Percentiles rank a stretch among this genome's conserved stretches.
phyloP scores from a whole-genome alignment of 1,140 invertebrate genomes.

The Saccostrea glomerata region DNA sequence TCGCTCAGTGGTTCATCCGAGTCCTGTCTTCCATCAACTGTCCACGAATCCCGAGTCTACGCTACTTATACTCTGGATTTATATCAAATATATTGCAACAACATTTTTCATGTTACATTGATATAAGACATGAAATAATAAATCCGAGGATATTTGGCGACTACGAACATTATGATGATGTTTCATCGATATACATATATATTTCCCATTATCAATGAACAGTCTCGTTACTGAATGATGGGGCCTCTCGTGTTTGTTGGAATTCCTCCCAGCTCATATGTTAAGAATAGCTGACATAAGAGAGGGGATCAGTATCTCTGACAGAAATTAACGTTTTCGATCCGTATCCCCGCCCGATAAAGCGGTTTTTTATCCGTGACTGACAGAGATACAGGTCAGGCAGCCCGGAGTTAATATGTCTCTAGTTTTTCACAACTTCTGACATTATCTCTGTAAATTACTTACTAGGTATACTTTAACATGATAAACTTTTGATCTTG shows the following conservation, averaged over 20 bases:
- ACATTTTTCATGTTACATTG: neutral
- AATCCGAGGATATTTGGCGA: neutral
- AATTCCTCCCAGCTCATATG: neutral
- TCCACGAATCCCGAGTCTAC: neutral
- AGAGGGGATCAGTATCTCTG: neutral
- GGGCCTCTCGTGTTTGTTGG: neutral
- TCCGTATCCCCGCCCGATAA: neutral
- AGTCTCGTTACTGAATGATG: too few relatives aligned
- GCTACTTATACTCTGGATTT: neutral
- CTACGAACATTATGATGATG: neutral
- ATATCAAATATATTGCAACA: neutral
- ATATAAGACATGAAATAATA: constrained; percentile 7
- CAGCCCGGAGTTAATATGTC: neutral
- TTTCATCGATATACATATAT: neutral
- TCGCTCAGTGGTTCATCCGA: neutral
- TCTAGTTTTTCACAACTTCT: neutral
- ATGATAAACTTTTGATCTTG: constrained; percentile 4
- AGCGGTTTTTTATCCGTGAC: neutral
- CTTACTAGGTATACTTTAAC: neutral
- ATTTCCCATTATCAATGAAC: too few relatives aligned
- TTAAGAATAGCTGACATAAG: neutral
- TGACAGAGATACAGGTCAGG: neutral
- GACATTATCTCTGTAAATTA: neutral
- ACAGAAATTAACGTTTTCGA: constrained; percentile 6
- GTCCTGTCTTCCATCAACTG: constrained; percentile 22